Evolutionary conservation across 30 jellyfish, hydroid and myxozoan genomes (phyloP).

Genomic region (Hydractinia echinata): DNA sequence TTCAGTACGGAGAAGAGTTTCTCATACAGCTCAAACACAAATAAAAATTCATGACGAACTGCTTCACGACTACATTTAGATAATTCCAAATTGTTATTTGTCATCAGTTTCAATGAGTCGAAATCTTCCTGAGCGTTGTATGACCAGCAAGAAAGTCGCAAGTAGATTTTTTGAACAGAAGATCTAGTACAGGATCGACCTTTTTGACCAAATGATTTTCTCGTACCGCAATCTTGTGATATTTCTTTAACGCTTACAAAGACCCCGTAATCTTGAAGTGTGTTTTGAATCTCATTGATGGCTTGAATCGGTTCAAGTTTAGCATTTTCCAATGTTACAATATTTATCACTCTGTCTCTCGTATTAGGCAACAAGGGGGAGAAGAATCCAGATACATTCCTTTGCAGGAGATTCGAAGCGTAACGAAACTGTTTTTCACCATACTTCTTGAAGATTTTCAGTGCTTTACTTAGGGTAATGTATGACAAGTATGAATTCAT

Average conservation of each 20-base stretch:
- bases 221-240: conserved; percentile 10
- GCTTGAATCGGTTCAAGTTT: conserved; percentile 9
- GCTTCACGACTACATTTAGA: conserved; percentile 6
- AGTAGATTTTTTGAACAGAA: neutral
- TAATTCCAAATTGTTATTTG: conserved; percentile 12
- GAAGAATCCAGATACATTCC: neutral
- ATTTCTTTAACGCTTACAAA: conserved; percentile 21
- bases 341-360: conserved; percentile 18
- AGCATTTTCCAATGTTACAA: conserved; percentile 10
- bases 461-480: conserved; percentile 26
- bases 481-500: conserved; percentile 27
- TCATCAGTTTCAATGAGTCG: neutral
- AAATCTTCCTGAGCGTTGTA: conserved; percentile 26
- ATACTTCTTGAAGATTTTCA: conserved; percentile 30
- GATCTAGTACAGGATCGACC: conserved; percentile 1
- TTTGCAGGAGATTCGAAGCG: conserved; percentile 9
- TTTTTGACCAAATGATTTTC: neutral
- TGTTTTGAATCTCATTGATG: conserved; percentile 21
- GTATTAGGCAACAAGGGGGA: conserved; percentile 6
- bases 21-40: conserved; percentile 19
- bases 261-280: conserved; percentile 34
- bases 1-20: conserved; percentile 26
- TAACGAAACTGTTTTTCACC: conserved; percentile 25
- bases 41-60: conserved; percentile 16
- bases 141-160: conserved; percentile 35